Percentiles rank a stretch among this genome's conserved stretches.
These are phyloP conservation scores for Brienomyrus brachyistius DNA, from an alignment of 2,113 vertebrate species.

Conservation along the genomic window DNA sequence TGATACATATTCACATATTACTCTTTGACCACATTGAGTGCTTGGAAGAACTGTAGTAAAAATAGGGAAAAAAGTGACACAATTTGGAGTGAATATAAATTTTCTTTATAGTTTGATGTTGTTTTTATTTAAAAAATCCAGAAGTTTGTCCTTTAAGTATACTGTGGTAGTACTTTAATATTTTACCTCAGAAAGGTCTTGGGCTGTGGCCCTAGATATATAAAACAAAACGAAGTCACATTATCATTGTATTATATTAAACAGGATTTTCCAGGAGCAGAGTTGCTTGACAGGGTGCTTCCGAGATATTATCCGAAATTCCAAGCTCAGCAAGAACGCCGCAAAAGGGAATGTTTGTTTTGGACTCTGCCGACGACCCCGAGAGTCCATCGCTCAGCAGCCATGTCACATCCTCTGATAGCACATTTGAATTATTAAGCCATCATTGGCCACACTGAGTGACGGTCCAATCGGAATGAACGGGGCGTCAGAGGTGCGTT, in stretches of 20 bases:
- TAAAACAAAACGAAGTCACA: neutral
- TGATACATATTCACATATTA: neutral
- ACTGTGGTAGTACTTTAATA: neutral
- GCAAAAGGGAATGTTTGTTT: conserved; percentile 54
- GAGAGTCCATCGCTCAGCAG: conserved; percentile 56
- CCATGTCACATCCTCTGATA: conserved; percentile 37
- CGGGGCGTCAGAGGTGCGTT: neutral
- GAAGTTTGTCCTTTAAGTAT: neutral
- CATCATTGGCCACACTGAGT: conserved; percentile 14
- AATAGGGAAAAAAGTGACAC: neutral
- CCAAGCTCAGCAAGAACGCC: conserved; percentile 53
- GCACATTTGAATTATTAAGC: conserved; percentile 36
- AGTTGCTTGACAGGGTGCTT: conserved; percentile 55
- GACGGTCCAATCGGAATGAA: neutral
- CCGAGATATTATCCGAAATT: conserved; percentile 56
- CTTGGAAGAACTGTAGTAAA: neutral
- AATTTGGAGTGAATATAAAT: neutral
- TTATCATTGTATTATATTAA: conserved; percentile 52
- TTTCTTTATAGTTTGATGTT: neutral
- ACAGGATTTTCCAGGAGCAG: conserved; percentile 65
- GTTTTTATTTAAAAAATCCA: neutral
- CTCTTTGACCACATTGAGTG: neutral
- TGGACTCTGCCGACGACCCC: conserved; percentile 46
- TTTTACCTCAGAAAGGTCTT: neutral
- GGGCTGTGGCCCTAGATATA: neutral